Conservation (phyloP, 2,797 vertebrate species). For the Geotrypetes seraphini region DNA sequence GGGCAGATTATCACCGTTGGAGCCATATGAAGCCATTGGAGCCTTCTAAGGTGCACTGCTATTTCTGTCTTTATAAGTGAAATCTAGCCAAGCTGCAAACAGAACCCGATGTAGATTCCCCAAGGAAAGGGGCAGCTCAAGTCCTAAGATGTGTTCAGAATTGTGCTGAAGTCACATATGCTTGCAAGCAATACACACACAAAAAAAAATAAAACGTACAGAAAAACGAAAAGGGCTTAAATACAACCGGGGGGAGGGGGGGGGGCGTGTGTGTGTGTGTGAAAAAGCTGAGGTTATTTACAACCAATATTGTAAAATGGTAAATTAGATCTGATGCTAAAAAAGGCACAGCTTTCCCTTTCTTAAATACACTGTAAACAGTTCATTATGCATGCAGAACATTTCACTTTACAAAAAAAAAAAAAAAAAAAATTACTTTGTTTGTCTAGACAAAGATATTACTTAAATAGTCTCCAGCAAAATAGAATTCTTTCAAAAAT, state of each 20-base stretch:
- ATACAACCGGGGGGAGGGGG: slow-evolving; percentile 71
- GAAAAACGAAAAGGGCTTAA: slow-evolving; percentile 72
- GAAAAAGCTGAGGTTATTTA: slow-evolving; percentile 86
- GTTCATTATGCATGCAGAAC: slow-evolving; percentile 97
- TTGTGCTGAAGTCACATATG: slow-evolving; percentile 7
- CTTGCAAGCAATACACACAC: slow-evolving; percentile 39
- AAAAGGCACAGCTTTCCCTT: slow-evolving; percentile 99
- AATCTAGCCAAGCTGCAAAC: slow-evolving; percentile 29
- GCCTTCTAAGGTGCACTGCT: slow-evolving; percentile 12
- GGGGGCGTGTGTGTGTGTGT: slow-evolving; percentile 64
- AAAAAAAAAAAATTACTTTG: slow-evolving; percentile 85
- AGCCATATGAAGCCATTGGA: slow-evolving; percentile 3
- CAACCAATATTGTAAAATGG: slow-evolving; percentile 91
- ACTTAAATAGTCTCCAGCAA: slow-evolving; percentile 99
- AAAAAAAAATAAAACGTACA: slow-evolving; percentile 23
- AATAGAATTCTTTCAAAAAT: slow-evolving; percentile 99
- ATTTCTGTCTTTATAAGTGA: slow-evolving; percentile 25
- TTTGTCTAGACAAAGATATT: slow-evolving; percentile 94
- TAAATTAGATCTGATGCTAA: slow-evolving; percentile 92
- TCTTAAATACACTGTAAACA: slow-evolving; percentile 99
- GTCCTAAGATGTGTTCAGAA: slow-evolving; percentile 21
- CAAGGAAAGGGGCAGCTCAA: slow-evolving; percentile 26
- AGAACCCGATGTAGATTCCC: slow-evolving; percentile 7
- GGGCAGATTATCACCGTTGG: slow-evolving; percentile 8
- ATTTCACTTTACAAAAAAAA: slow-evolving; percentile 97